Evolutionary conservation across 2,113 vertebrate genomes (phyloP).

Genomic region (Nyctibius bracteatus): DNA sequence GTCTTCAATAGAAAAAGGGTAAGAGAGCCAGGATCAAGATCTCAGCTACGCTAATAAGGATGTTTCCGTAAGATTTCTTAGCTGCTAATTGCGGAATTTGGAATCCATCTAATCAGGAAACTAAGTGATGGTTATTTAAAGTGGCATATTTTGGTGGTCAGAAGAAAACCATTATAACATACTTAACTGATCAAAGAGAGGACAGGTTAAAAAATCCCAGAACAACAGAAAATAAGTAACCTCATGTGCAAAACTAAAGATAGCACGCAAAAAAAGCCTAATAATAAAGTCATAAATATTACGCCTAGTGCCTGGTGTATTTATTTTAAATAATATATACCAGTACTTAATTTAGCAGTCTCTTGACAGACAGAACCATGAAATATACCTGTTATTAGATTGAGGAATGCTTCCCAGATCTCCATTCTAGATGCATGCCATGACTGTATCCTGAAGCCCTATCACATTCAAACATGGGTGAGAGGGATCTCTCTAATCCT

Average conservation of each 20-base stretch:
- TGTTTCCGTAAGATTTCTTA: background rate
- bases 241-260: background rate
- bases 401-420: background rate
- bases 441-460: background rate
- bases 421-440: background rate
- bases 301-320: background rate
- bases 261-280: background rate
- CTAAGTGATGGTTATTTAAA: background rate
- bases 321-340: background rate
- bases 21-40: background rate
- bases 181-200: background rate
- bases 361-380: background rate
- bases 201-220: background rate
- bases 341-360: background rate
- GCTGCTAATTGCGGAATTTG: background rate
- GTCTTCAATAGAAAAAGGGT: background rate
- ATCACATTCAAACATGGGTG: background rate
- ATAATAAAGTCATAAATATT: background rate
- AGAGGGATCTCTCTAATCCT: background rate
- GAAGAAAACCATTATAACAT: background rate
- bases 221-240: background rate
- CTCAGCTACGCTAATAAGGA: background rate
- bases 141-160: background rate
- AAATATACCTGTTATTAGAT: background rate
- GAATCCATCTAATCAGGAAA: background rate